Conservation (phyloP, 2,888 invertebrate species). For the Acleris laterana region DNA sequence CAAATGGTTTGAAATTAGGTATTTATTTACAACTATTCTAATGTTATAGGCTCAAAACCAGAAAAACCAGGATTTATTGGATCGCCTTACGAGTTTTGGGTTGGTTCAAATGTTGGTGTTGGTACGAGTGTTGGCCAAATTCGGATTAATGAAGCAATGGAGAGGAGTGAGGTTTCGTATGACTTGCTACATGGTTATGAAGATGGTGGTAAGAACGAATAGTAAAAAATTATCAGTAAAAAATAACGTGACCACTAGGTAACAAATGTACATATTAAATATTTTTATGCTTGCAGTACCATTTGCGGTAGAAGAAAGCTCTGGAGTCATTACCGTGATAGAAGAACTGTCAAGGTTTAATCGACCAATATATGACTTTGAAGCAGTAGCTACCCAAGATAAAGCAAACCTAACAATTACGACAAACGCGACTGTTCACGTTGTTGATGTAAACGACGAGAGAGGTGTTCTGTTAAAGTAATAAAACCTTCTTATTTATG, state of each 20-base stretch:
- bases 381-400: conserved; percentile 90
- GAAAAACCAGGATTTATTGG: conserved; percentile 91
- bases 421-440: conserved; percentile 93
- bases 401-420: conserved; percentile 86
- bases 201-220: conserved; percentile 87
- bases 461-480: conserved; percentile 87
- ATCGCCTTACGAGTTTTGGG: conserved; percentile 95
- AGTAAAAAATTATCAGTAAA: background rate
- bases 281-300: conserved; percentile 87
- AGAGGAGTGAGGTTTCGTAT: conserved; percentile 88
- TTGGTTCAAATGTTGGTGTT: conserved; percentile 92
- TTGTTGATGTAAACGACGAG: conserved; percentile 90
- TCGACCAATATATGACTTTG: conserved; percentile 89
- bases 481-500: conserved; percentile 39
- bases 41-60: conserved; percentile 71
- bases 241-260: background rate
- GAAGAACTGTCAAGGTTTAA: conserved; percentile 88
- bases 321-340: conserved; percentile 94
- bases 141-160: conserved; percentile 88
- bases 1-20: background rate
- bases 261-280: background rate
- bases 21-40: background rate
- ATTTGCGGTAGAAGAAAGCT: conserved; percentile 94
- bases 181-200: conserved; percentile 93
- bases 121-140: conserved; percentile 95